Evolutionary conservation across 2,113 vertebrate species (phyloP).

Genomic region (Probosciger aterrimus): DNA sequence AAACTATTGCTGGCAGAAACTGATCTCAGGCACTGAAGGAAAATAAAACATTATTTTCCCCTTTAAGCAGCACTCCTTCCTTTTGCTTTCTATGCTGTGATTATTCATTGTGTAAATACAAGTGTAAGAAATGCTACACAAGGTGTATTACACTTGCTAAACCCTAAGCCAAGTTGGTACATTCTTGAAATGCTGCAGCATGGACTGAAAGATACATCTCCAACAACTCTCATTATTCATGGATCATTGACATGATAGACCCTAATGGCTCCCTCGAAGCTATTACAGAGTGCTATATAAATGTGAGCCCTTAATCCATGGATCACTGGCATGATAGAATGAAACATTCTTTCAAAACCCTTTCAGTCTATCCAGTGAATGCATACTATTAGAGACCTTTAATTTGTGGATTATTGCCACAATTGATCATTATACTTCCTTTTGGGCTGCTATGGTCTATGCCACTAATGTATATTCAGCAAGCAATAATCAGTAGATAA

Average conservation of each 20-base stretch:
- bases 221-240: constrained; percentile 14
- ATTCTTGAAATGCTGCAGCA: background rate
- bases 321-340: constrained; percentile 38
- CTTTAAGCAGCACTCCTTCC: background rate
- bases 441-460: background rate
- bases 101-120: background rate
- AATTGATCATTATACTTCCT: constrained; percentile 41
- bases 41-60: background rate
- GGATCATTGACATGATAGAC: constrained; percentile 16
- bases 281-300: constrained; percentile 7
- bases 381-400: background rate
- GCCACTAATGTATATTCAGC: background rate
- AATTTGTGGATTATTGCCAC: constrained; percentile 18
- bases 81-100: background rate
- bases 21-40: background rate
- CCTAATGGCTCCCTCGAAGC: background rate
- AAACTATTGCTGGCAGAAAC: background rate
- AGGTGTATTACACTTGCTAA: constrained; percentile 2
- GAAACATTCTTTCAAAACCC: background rate
- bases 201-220: background rate
- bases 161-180: background rate
- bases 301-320: constrained; percentile 11
- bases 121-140: background rate
- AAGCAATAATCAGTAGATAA: background rate
- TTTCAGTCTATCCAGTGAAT: constrained; percentile 28